Conservation (phyloP, 2,113 vertebrate genomes). For the Fregata magnificens region DNA sequence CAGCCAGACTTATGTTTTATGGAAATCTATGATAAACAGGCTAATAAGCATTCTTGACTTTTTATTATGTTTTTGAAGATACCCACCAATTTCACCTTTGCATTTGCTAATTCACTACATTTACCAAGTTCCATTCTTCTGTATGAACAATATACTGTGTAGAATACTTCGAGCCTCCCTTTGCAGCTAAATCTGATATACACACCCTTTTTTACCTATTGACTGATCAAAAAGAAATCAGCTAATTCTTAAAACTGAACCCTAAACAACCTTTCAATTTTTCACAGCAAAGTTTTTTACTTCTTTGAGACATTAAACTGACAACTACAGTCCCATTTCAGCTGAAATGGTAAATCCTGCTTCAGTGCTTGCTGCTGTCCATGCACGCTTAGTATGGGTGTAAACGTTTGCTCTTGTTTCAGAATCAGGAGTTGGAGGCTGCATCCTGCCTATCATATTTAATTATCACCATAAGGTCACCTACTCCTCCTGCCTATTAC, state of each 20-base stretch:
- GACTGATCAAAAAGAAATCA: background rate
- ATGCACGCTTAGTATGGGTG: background rate
- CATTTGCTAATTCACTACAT: background rate
- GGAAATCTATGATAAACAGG: slow-evolving; percentile 37
- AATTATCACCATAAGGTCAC: slow-evolving; percentile 11
- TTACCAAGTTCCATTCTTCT: background rate
- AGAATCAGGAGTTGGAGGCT: background rate
- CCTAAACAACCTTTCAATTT: background rate
- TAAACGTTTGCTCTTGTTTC: background rate
- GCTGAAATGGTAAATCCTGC: background rate
- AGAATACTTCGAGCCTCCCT: background rate
- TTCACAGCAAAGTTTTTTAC: background rate
- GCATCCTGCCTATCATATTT: background rate
- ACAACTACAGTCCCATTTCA: background rate
- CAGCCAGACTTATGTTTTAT: slow-evolving; percentile 48
- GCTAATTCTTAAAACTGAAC: background rate
- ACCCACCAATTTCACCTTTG: background rate
- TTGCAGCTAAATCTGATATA: background rate
- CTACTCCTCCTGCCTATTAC: background rate
- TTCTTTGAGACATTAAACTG: background rate
- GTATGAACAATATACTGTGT: background rate
- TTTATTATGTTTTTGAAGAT: background rate
- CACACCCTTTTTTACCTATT: background rate
- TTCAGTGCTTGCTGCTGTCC: background rate
- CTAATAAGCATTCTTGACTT: slow-evolving; percentile 2